phyloP scores from a whole-genome alignment of 2,113 vertebrate genomes.

The Copsychus sechellarum region DNA sequence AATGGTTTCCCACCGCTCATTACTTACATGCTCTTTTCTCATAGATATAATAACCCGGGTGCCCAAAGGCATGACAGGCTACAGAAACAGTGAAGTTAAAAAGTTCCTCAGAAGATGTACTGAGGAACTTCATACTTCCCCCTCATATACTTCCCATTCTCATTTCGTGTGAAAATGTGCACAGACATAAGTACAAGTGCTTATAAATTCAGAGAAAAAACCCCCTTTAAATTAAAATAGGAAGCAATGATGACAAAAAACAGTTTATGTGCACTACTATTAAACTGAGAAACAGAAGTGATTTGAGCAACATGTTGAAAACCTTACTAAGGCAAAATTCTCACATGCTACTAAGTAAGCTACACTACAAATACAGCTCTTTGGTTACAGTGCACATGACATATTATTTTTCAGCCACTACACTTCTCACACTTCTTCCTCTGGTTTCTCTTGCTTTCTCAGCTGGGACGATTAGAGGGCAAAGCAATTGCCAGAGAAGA shows the following conservation, averaged over 20 bases:
- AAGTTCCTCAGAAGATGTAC: constrained; percentile 44
- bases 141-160: not conserved
- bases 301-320: not conserved
- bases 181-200: not conserved
- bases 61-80: constrained; percentile 79
- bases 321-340: constrained; percentile 50
- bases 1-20: constrained; percentile 92
- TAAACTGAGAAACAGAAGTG: not conserved
- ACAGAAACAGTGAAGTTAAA: constrained; percentile 67
- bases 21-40: constrained; percentile 91
- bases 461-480: constrained; percentile 74
- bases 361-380: constrained; percentile 54
- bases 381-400: constrained; percentile 36
- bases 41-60: constrained; percentile 92
- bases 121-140: not conserved
- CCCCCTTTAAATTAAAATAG: not conserved
- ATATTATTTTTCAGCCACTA: constrained; percentile 63
- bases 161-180: not conserved
- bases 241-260: not conserved
- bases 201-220: not conserved
- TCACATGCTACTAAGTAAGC: constrained; percentile 48
- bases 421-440: constrained; percentile 32
- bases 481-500: constrained; percentile 75
- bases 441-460: constrained; percentile 30
- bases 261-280: not conserved